Percentiles rank a stretch among this genome's conserved stretches.
These are phyloP conservation scores for Alligator mississippiensis DNA, from an alignment of 2,113 vertebrate species.

Conservation along the genomic window DNA sequence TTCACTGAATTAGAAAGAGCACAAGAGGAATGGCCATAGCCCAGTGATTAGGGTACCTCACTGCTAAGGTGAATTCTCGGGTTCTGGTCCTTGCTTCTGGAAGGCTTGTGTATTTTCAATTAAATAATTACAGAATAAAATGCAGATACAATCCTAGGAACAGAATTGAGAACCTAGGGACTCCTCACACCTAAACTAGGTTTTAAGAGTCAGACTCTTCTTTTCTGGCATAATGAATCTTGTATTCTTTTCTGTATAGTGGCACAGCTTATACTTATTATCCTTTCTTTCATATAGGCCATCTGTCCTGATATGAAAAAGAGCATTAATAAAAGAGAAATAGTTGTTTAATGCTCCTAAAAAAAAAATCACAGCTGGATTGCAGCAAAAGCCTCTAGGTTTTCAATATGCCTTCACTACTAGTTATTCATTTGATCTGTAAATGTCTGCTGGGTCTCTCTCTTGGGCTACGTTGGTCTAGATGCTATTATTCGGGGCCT, in stretches of 20 bases:
- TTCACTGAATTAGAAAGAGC: not conserved
- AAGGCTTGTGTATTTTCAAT: not conserved
- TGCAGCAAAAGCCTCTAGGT: not conserved
- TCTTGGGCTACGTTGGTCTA: not conserved
- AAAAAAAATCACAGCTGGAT: not conserved
- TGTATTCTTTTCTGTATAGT: not conserved
- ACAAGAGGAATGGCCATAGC: not conserved
- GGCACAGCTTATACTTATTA: not conserved
- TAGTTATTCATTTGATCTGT: not conserved
- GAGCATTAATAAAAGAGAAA: not conserved
- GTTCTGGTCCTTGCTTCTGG: not conserved
- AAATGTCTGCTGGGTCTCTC: not conserved
- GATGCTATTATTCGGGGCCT: not conserved
- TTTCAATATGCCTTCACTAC: not conserved
- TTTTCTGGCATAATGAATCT: not conserved
- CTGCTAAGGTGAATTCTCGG: not conserved
- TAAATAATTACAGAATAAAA: not conserved
- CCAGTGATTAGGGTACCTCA: not conserved
- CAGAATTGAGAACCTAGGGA: not conserved
- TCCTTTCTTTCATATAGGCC: not conserved
- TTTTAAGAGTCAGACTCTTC: not conserved
- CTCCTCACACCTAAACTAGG: not conserved
- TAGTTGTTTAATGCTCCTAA: not conserved
- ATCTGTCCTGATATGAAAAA: not conserved
- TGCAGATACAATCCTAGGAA: not conserved